These are phyloP conservation scores for Noctua pronuba DNA, from an alignment of 2,888 invertebrate species.

Conservation along the genomic window DNA sequence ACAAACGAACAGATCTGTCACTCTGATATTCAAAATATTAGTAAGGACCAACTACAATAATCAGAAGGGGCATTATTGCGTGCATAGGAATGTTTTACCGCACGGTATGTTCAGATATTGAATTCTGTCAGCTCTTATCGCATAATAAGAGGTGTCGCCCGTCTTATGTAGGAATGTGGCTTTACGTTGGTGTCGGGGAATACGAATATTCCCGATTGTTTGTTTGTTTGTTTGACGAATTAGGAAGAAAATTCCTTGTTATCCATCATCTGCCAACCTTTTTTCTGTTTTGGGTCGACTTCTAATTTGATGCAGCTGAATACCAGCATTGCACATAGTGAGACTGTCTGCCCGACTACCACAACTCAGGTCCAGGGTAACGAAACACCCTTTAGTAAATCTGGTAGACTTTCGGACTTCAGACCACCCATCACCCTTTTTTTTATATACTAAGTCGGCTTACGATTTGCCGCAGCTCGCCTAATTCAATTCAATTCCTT, in stretches of 20 bases:
- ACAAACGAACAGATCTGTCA: background rate
- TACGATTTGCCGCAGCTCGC: no score
- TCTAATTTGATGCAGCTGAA: background rate
- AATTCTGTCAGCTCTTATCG: constrained; percentile 58
- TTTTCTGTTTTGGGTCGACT: background rate
- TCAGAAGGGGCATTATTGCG: constrained; percentile 68
- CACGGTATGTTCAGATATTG: constrained; percentile 69
- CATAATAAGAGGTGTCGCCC: constrained; percentile 55
- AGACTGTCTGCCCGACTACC: background rate
- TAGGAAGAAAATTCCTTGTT: background rate
- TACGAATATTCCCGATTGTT: constrained; percentile 29
- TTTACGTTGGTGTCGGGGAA: constrained; percentile 9
- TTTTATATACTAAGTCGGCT: no score
- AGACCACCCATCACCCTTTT: background rate
- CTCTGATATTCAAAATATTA: constrained; percentile 24
- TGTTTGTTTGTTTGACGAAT: constrained; percentile 31
- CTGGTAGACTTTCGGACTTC: background rate
- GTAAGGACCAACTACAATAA: constrained; percentile 63
- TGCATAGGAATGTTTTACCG: constrained; percentile 60
- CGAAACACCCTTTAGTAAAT: background rate
- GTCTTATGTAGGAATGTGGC: constrained; percentile 51
- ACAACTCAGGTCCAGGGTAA: background rate
- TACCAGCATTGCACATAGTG: background rate
- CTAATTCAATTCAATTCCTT: no score
- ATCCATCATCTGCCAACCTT: background rate